phyloP scores from a whole-genome alignment of 2,888 invertebrate genomes.

The Entomobrya multifasciata region DNA sequence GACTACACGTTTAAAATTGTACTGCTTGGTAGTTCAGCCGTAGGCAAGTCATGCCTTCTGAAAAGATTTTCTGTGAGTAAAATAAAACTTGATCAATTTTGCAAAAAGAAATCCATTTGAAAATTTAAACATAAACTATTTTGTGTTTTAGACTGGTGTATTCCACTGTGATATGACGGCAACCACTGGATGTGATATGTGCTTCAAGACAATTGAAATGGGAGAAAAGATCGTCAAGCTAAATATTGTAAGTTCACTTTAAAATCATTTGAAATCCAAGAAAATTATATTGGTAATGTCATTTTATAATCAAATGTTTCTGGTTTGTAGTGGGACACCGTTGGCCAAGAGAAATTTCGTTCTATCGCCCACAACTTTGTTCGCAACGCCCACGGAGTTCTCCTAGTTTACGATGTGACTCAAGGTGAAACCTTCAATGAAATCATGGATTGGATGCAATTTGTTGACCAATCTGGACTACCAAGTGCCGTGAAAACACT shows the following conservation, averaged over 20 bases:
- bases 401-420: constrained; percentile 78
- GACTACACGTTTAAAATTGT: constrained; percentile 73
- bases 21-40: constrained; percentile 67
- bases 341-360: constrained; percentile 77
- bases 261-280: too few relatives aligned
- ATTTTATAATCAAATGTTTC: not conserved
- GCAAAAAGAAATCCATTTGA: too few relatives aligned
- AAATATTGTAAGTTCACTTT: constrained; percentile 72
- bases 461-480: constrained; percentile 72
- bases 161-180: constrained; percentile 69
- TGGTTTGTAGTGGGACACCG: constrained; percentile 79
- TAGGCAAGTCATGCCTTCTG: constrained; percentile 69
- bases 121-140: not conserved
- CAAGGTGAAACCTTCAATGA: constrained; percentile 72
- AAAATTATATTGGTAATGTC: too few relatives aligned
- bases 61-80: constrained; percentile 68
- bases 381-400: constrained; percentile 76
- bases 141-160: constrained; percentile 68
- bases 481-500: constrained; percentile 74
- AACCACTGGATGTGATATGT: constrained; percentile 78
- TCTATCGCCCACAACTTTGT: constrained; percentile 78
- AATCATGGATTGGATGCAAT: constrained; percentile 75
- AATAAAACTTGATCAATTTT: too few relatives aligned
- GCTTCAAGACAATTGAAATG: constrained; percentile 74
- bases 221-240: constrained; percentile 76